Evolutionary conservation across 2,113 vertebrate genomes (phyloP).

Genomic region (Bubo blakistoni): DNA sequence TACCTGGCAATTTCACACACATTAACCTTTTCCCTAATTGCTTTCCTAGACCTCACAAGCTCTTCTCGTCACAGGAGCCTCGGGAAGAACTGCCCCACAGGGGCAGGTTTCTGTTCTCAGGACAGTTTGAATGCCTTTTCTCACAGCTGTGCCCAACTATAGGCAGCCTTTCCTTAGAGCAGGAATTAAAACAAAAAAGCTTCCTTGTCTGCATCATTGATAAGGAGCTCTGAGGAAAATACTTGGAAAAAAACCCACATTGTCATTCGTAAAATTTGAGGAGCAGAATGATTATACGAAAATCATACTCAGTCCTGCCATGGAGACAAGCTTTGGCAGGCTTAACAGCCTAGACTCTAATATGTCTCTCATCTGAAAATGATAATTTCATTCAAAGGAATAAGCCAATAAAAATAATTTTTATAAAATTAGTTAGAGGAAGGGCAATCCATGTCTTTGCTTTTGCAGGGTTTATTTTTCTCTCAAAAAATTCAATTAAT

Average conservation of each 20-base stretch:
- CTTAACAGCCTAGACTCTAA: background rate
- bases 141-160: background rate
- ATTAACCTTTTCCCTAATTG: background rate
- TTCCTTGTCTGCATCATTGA: background rate
- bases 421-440: slow-evolving; percentile 1
- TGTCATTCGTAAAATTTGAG: background rate
- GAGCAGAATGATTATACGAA: background rate
- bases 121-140: background rate
- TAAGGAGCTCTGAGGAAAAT: background rate
- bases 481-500: slow-evolving; percentile 21
- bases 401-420: background rate
- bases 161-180: background rate
- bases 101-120: background rate
- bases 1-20: background rate
- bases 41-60: background rate
- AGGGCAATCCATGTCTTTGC: background rate
- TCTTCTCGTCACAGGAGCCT: background rate
- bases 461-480: background rate
- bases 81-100: background rate
- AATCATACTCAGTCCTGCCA: background rate
- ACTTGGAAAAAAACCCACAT: background rate
- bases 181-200: background rate
- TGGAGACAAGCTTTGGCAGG: background rate
- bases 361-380: background rate
- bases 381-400: background rate